Evolutionary conservation across 2,888 invertebrate genomes (phyloP).

Genomic region (Argyra leucocephala): DNA sequence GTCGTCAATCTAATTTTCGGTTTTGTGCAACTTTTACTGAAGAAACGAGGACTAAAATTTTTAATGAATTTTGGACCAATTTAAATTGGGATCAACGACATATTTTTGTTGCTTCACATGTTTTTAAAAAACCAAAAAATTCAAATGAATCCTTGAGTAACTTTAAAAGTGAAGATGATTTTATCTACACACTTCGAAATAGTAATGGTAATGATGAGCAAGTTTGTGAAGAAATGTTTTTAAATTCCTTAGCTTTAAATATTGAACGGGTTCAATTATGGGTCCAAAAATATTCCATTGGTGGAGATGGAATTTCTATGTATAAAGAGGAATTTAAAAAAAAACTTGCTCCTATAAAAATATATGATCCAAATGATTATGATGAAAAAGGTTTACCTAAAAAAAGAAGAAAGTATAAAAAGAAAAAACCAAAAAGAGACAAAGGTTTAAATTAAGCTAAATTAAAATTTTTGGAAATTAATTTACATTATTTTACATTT

Average conservation of each 20-base stretch:
- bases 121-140: background rate
- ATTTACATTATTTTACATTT: background rate
- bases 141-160: background rate
- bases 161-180: background rate
- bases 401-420: background rate
- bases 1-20: background rate
- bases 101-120: constrained; percentile 7
- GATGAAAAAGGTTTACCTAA: background rate
- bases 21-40: background rate
- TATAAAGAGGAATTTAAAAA: background rate
- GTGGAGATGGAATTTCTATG: constrained; percentile 5
- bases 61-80: constrained; percentile 4
- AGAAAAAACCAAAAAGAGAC: background rate
- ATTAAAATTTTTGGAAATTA: too few species aligned
- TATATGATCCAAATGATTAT: background rate
- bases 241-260: background rate
- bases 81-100: constrained; percentile 10
- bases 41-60: constrained; percentile 2
- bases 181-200: background rate
- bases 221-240: constrained; percentile 5
- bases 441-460: background rate
- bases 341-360: background rate
- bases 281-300: constrained; percentile 6
- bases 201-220: constrained; percentile 9
- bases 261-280: background rate